Evolutionary conservation across 2,797 vertebrate species (phyloP), one percentile per base, ranked within the genome.

Genomic region (Poliocrania exsul): DNA sequence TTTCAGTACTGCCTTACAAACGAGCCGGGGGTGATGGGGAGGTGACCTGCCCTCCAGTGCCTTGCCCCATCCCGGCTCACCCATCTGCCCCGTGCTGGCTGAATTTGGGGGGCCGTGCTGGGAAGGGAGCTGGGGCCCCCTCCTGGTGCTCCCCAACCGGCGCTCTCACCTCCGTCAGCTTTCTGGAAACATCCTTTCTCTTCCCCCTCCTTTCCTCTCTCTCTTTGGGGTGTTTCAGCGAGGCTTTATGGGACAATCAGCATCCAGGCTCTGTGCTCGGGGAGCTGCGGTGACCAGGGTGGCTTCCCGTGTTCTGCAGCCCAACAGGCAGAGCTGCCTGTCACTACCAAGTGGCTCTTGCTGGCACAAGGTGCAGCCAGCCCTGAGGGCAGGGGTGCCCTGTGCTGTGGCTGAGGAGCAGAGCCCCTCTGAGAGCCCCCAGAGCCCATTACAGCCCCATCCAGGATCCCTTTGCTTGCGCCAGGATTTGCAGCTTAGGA

Each of bases 1-100:
- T 90, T 91, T 35, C 94, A 84, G 91, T 75, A 71, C 86, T 91
- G 95, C 96, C 85, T 93, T 80, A 87, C 95, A 93, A 95, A 96
- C 77, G 72, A 92, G 83, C 87, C 67, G 62, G 93, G 94, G 33
- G 79, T 31, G 56, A 78, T 83, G 38, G 87, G 53, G 91, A 87
- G 84, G 91, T 87, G 69, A 81, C 46, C 50, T 19, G 57, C 37
- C 5, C 35, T 40, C 57, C 35, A 50, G 25, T 13, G 33, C 73
- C 82, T 38, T 10, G 24, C 31, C 33, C 49, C 13, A 15, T 4
- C 47, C 58, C 11, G 47, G 42, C 51, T 61, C 54, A 44, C 25
- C 23, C 46, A 25, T 21, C 42, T 3, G 24, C 51, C 19, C 6
- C 0, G 2, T 3, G 19, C 0, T 1, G 25, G 26, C 67, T 31